Evolutionary conservation across 2,797 vertebrate species (phyloP).

Genomic region (Thamnophis elegans): DNA sequence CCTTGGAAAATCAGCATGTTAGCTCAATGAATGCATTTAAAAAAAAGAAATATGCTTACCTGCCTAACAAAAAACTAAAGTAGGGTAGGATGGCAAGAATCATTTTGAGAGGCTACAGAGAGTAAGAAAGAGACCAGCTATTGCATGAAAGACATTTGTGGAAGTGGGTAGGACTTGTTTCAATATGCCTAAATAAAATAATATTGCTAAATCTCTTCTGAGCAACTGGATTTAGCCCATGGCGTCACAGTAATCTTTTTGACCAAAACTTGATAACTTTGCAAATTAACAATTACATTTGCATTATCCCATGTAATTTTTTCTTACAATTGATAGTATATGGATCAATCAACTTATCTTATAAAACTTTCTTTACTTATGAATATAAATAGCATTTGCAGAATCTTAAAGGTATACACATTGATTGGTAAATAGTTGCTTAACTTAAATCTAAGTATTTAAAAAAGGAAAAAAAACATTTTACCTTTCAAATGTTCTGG

Average conservation of each 20-base stretch:
- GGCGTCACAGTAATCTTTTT: not conserved
- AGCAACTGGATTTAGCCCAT: not conserved
- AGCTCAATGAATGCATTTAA: not conserved
- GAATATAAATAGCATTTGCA: fast-evolving
- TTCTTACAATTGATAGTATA: not conserved
- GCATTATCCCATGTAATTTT: fast-evolving
- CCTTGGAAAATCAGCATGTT: not conserved
- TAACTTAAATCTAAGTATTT: not conserved
- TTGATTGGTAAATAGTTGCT: not conserved
- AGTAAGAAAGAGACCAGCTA: not conserved
- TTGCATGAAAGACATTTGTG: not conserved
- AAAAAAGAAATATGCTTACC: not conserved
- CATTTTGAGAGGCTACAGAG: not conserved
- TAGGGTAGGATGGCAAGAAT: not conserved
- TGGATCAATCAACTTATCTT: fast-evolving
- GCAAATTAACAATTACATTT: not conserved
- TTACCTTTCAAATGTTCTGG: slow-evolving; percentile 82
- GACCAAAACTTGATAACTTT: not conserved
- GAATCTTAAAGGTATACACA: not conserved
- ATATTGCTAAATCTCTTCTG: not conserved
- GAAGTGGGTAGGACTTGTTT: not conserved
- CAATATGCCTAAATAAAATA: not conserved
- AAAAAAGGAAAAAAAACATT: not conserved
- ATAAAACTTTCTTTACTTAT: fast-evolving
- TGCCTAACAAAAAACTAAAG: not conserved